Evolutionary conservation across 2,113 vertebrate species (phyloP), one percentile per base, ranked within the genome.

Genomic region (Murina feae): DNA sequence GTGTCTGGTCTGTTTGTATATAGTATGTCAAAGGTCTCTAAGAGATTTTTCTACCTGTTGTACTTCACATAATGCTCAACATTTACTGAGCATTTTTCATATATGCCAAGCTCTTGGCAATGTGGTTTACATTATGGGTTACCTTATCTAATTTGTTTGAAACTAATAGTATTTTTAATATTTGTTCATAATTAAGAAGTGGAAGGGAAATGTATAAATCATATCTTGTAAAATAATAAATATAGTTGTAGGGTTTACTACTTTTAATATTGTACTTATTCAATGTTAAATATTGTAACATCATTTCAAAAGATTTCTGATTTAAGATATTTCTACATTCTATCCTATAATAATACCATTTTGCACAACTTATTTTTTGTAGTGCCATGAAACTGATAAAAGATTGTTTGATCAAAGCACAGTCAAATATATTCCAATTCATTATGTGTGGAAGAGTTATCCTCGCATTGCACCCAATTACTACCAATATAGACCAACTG

Each of bases 291-390:
- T 58, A 76, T 16, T 51, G 39, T 18, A 37, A 60, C 3, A n/a
- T 42, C 71, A 53, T 76, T 95, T 94, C 58, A 79, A 87, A 89
- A 89, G 39, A 63, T 17, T 71, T 42, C 8, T 91, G 11, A 44
- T 60, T 91, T 86, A 47, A 69, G 44, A 16, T 72, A 65, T 47
- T 32, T 92, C 3, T 65, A 84, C 6, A 44, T 47, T 76, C 14
- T n/a, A 47, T 7, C 39, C 2, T 75, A 66, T 5, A 91, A 55
- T 84, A 51, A 89, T 51, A 58, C 21, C 16, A 81, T 69, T 95
- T 76, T 91, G 32, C 6, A 39, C 75, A 49, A 75, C 79, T 53
- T 94, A 89, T 90, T 85, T 23, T 95, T 90, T 97, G 9, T 86
- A 97, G 97, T 71, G 88, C 51, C 11, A 0, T 51, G 74, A 89